phyloP scores from a whole-genome alignment of 2,888 invertebrate species.

The Agrotis clavis region DNA sequence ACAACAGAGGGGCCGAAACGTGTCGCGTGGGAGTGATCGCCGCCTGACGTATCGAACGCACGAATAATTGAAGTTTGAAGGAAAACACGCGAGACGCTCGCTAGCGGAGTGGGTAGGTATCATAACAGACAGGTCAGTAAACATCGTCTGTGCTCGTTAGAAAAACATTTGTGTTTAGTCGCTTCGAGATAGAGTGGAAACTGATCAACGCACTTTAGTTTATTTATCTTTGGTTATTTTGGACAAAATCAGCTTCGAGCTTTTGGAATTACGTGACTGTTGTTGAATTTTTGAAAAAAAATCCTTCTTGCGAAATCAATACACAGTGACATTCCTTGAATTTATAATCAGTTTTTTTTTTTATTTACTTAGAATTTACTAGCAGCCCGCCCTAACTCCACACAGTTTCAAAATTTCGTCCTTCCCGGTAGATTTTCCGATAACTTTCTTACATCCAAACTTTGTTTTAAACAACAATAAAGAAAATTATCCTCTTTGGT shows the following conservation, averaged over 20 bases:
- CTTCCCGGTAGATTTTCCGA: no score
- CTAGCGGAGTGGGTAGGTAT: slow-evolving; percentile 34
- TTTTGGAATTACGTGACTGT: background rate
- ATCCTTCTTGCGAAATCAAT: background rate
- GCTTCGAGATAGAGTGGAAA: slow-evolving; percentile 40
- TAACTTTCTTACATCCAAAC: no score
- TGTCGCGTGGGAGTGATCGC: slow-evolving; percentile 78
- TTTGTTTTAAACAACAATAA: no score
- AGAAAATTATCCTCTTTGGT: no score
- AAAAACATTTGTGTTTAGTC: slow-evolving; percentile 39
- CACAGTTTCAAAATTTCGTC: no score
- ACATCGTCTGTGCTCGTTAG: slow-evolving; percentile 29
- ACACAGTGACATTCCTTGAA: background rate
- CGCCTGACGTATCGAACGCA: slow-evolving; percentile 73
- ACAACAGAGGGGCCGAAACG: slow-evolving; percentile 75
- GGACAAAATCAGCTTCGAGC: background rate
- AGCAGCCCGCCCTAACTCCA: no score
- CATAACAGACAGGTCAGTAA: slow-evolving; percentile 49
- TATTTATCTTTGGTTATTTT: slow-evolving; percentile 13
- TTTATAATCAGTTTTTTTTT: background rate
- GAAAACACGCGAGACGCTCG: slow-evolving; percentile 67
- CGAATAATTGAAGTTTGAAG: slow-evolving; percentile 73
- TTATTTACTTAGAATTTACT: no score
- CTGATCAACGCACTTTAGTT: slow-evolving; percentile 4
- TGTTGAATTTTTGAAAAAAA: background rate